phyloP scores from a whole-genome alignment of 2,113 vertebrate genomes.

The Lepisosteus osseus region DNA sequence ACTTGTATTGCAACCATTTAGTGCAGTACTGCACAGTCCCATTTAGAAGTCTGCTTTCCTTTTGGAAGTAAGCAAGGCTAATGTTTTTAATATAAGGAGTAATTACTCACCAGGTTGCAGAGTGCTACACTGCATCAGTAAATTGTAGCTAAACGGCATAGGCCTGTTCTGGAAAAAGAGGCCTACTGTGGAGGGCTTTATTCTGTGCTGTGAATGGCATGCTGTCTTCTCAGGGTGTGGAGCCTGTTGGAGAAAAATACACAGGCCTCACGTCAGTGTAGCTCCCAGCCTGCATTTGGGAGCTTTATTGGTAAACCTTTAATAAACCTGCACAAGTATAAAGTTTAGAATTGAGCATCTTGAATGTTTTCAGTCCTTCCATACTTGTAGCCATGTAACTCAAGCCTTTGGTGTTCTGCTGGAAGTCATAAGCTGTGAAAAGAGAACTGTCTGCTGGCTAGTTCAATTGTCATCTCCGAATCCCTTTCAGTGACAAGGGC shows the following conservation, averaged over 20 bases:
- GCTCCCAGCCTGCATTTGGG: neutral
- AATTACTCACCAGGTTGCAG: conserved; percentile 20
- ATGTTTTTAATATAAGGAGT: conserved; percentile 35
- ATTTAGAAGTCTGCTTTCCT: no score
- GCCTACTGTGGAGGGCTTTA: conserved; percentile 29
- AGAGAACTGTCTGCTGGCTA: no score
- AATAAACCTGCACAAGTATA: no score
- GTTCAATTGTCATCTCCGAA: no score
- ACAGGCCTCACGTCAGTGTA: conserved; percentile 34
- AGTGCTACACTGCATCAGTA: conserved; percentile 31
- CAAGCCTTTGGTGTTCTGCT: no score
- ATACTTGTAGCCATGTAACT: no score
- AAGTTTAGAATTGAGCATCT: no score
- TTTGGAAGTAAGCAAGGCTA: neutral
- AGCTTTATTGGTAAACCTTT: neutral
- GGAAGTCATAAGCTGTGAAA: no score
- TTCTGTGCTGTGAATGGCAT: conserved; percentile 45
- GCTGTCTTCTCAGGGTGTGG: conserved; percentile 49
- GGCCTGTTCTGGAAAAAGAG: conserved; percentile 65
- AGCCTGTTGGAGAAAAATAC: conserved; percentile 52
- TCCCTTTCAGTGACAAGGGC: no score
- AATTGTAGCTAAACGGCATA: conserved; percentile 39
- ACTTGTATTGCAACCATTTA: no score
- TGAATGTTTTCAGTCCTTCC: no score
- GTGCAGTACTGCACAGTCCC: no score